Percentiles rank a stretch among this genome's conserved stretches.
Evolutionary conservation across 2,888 invertebrate genomes (phyloP).

Genomic region (Blastobasis adustella): DNA sequence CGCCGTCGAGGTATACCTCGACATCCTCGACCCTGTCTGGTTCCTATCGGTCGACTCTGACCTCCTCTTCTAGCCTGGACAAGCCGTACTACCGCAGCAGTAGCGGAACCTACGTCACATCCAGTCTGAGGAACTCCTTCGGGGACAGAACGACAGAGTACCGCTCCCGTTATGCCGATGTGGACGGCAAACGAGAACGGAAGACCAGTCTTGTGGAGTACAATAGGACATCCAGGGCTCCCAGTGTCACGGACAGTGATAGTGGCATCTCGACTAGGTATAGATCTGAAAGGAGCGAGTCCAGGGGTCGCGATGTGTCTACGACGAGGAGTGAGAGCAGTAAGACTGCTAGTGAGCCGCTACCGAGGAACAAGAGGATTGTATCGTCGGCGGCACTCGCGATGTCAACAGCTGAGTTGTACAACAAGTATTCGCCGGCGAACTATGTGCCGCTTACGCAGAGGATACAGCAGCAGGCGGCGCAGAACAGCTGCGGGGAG

Average conservation of each 20-base stretch:
- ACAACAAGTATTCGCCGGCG: slow-evolving; percentile 84
- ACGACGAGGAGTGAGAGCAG: slow-evolving; percentile 73
- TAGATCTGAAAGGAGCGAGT: slow-evolving; percentile 64
- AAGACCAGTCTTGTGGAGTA: slow-evolving; percentile 59
- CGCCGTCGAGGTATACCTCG: slow-evolving; percentile 66
- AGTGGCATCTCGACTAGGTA: slow-evolving; percentile 54
- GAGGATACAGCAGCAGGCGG: slow-evolving; percentile 42
- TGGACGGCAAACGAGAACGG: slow-evolving; percentile 58
- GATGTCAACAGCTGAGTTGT: slow-evolving; percentile 79
- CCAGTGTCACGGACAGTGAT: slow-evolving; percentile 65
- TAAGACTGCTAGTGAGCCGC: slow-evolving; percentile 50
- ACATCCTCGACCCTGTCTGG: slow-evolving; percentile 64
- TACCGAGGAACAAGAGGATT: slow-evolving; percentile 45
- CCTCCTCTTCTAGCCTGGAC: slow-evolving; percentile 64
- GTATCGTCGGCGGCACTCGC: slow-evolving; percentile 67
- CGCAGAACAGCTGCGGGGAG: slow-evolving; percentile 48
- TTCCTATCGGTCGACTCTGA: slow-evolving; percentile 60
- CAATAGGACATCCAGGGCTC: slow-evolving; percentile 47
- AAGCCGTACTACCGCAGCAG: slow-evolving; percentile 69
- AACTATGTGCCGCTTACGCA: slow-evolving; percentile 80
- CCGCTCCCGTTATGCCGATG: slow-evolving; percentile 48
- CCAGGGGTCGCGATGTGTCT: slow-evolving; percentile 68
- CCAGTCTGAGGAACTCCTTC: slow-evolving; percentile 41
- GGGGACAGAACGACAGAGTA: slow-evolving; percentile 57
- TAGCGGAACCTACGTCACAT: slow-evolving; percentile 57